A percentile compares a stretch with the other conserved stretches of the same genome.
Evolutionary conservation across 2,888 invertebrate genomes (phyloP).

Genomic region (Hirtodrosophila trivittata): DNA sequence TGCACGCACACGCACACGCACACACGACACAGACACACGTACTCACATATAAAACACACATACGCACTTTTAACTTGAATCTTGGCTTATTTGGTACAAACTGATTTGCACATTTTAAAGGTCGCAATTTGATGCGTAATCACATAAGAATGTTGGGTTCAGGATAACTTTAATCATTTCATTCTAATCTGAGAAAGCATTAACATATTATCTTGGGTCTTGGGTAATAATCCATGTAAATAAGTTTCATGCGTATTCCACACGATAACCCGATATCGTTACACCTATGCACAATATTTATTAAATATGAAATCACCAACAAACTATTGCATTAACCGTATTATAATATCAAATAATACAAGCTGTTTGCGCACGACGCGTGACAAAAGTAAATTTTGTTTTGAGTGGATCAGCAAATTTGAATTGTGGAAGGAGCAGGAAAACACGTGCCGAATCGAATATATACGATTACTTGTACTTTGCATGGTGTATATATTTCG

Average conservation of each 20-base stretch:
- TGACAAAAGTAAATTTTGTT: not conserved
- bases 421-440: not conserved
- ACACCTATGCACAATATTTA: not conserved
- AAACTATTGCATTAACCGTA: not conserved
- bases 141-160: conserved; percentile 11
- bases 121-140: conserved; percentile 8
- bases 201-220: no score
- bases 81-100: conserved; percentile 37
- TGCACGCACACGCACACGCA: not conserved
- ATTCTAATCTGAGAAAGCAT: conserved; percentile 1
- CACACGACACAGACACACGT: not conserved
- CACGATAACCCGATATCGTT: not conserved
- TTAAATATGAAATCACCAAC: not conserved
- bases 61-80: conserved; percentile 28
- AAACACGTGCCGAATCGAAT: not conserved
- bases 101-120: conserved; percentile 31
- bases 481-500: conserved; percentile 2
- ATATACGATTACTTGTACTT: not conserved
- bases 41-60: conserved; percentile 5
- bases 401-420: not conserved
- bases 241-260: not conserved
- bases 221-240: no score
- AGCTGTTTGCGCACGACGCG: not conserved
- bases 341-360: no score
- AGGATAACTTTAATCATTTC: conserved; percentile 8